Base-by-base conservation (phyloP, 2,113 vertebrate species). In the Seriola rivoliana region DNA sequence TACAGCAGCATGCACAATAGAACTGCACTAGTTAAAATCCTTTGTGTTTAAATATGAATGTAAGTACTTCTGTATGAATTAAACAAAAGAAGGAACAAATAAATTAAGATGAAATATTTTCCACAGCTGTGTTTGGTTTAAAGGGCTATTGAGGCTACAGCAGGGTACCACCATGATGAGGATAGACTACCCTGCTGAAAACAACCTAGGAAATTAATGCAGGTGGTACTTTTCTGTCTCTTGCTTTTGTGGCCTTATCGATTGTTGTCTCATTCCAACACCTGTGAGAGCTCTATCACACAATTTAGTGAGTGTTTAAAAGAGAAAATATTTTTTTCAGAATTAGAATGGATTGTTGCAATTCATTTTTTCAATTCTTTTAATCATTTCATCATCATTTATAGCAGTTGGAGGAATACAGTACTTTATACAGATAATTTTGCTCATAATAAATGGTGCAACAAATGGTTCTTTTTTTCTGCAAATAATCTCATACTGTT, bases 221-320 rank as follows among this genome's bases (percentile, higher is more conserved):
- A 86, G 86, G 71, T 80, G 86, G 34, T 89, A 66, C 62, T 74
- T 85, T 81, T 88, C 79, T 78, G 66, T 71, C 42, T 73, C 84
- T 67, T 46, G 74, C 48, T 80, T 87, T 84, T 78, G 81, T 84
- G 81, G 69, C 40, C 13, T 76, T 50, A 89, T 90, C 14, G 66
- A 88, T 89, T 78, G 68, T 66, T 76, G 46, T 78, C 84, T 85
- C 73, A 71, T 81, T 87, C 38, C 52, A 62, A 78, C 76, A 85
- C 64, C 77, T 81, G 78, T 69, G 71, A 78, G 63, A 85, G 74
- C 78, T 83, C 54, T 54, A 75, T 80, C 63, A 79, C 64, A 34
- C 46, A 66, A 70, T 84, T 88, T 62, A 89, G 65, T 54, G 44
- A 58, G 70, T 13, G 25, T 80, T 80, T 62, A 42, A 66, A 65